Conservation (phyloP, 2,888 invertebrate genomes). For the Hanleya hanleyi region DNA sequence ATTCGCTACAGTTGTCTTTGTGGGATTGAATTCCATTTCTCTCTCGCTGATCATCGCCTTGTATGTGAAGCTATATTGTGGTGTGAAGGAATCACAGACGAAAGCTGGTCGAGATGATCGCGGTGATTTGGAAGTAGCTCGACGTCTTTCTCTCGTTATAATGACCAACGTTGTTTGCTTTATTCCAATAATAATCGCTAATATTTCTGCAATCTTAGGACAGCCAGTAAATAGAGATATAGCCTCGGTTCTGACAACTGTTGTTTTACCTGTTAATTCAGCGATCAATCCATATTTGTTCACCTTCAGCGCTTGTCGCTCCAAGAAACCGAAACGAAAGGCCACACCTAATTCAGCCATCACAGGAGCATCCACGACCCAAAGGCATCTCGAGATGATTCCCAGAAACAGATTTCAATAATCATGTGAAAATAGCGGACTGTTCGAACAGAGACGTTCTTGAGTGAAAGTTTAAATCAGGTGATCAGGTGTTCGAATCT, state of each 20-base stretch:
- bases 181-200: background rate
- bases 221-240: background rate
- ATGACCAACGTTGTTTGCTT: constrained; percentile 5
- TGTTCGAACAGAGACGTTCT: too few relatives aligned
- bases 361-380: too few relatives aligned
- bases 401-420: too few relatives aligned
- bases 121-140: background rate
- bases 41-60: background rate
- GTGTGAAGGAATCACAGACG: background rate
- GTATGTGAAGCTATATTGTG: background rate
- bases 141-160: background rate
- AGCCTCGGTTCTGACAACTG: background rate
- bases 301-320: constrained; percentile 36
- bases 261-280: constrained; percentile 46
- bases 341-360: too few relatives aligned
- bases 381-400: too few relatives aligned
- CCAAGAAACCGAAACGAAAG: too few relatives aligned
- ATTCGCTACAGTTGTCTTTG: background rate
- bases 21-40: background rate
- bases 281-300: constrained; percentile 47
- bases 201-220: background rate
- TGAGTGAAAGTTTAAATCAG: too few relatives aligned
- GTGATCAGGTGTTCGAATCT: too few relatives aligned
- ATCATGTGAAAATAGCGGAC: too few relatives aligned
- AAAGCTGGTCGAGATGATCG: background rate